A percentile compares a stretch with the other conserved stretches of the same genome.
Conservation (phyloP, 2,888 invertebrate genomes). For the Lypha dubia region DNA sequence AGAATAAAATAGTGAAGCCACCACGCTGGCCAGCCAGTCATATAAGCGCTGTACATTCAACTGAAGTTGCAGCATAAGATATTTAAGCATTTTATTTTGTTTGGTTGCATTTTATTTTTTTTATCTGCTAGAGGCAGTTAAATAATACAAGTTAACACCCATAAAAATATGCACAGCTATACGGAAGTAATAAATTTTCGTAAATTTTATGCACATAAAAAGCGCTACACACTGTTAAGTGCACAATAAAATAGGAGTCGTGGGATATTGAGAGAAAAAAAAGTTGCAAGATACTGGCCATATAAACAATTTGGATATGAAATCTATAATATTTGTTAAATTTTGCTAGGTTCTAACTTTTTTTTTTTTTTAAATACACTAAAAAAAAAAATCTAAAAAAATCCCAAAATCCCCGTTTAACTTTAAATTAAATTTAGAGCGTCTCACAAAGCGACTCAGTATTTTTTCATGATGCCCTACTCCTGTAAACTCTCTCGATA, state of each 20-base stretch:
- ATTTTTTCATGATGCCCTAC: too few relatives aligned
- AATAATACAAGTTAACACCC: constrained; percentile 68
- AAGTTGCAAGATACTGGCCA: too few relatives aligned
- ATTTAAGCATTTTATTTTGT: constrained; percentile 33
- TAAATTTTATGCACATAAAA: constrained; percentile 50
- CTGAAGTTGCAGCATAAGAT: constrained; percentile 12
- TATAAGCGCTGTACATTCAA: constrained; percentile 11
- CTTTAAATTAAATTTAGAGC: too few relatives aligned
- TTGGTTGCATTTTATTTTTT: constrained; percentile 41
- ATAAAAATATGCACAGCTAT: constrained; percentile 58
- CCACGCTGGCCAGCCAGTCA: constrained; percentile 45
- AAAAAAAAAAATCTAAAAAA: too few relatives aligned
- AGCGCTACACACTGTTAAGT: constrained; percentile 35
- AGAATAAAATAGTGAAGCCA: constrained; percentile 20
- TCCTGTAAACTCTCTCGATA: too few relatives aligned
- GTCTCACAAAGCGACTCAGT: too few relatives aligned
- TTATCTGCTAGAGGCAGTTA: constrained; percentile 63
- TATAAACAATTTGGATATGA: too few relatives aligned
- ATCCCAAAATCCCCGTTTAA: too few relatives aligned
- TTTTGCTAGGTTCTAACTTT: too few relatives aligned
- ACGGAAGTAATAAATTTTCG: constrained; percentile 53
- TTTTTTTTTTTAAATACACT: too few relatives aligned
- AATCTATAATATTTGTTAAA: too few relatives aligned
- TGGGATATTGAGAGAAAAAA: not conserved
- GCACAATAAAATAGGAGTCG: too few relatives aligned